Conservation (phyloP, 2,113 vertebrate genomes). For the Chrysemys picta region DNA sequence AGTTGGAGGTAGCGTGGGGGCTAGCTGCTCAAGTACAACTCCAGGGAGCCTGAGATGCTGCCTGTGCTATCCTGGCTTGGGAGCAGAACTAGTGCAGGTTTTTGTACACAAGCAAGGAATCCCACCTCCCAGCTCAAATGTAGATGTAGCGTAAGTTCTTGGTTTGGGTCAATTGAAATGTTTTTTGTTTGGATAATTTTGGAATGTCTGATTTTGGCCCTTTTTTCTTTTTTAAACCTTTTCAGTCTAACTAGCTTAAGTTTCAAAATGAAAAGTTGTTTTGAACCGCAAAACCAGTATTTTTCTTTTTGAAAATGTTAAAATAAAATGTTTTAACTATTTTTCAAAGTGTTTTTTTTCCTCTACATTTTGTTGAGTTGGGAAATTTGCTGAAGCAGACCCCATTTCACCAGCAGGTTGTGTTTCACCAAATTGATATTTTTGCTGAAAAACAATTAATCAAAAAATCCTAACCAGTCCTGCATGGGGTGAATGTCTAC, state of each 20-base stretch:
- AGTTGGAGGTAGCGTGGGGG: background rate
- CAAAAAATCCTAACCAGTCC: background rate
- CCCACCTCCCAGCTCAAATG: background rate
- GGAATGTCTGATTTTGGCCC: background rate
- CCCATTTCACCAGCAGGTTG: background rate
- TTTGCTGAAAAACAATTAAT: background rate
- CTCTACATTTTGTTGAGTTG: background rate
- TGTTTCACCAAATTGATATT: background rate
- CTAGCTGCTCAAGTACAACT: background rate
- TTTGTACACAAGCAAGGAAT: background rate
- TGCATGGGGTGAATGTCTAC: background rate
- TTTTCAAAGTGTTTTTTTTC: too few relatives aligned
- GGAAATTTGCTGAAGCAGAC: background rate
- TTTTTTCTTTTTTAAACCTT: background rate
- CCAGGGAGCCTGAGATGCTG: background rate
- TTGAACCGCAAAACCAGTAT: background rate
- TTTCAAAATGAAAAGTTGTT: background rate
- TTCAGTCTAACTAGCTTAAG: background rate
- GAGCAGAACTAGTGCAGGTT: background rate
- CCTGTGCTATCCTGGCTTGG: background rate
- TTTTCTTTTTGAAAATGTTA: background rate
- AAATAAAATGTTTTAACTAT: background rate
- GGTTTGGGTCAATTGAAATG: background rate
- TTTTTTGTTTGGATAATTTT: background rate
- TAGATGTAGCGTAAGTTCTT: background rate